Conservation (phyloP, 2,888 invertebrate genomes). For the Microchrysa polita region DNA sequence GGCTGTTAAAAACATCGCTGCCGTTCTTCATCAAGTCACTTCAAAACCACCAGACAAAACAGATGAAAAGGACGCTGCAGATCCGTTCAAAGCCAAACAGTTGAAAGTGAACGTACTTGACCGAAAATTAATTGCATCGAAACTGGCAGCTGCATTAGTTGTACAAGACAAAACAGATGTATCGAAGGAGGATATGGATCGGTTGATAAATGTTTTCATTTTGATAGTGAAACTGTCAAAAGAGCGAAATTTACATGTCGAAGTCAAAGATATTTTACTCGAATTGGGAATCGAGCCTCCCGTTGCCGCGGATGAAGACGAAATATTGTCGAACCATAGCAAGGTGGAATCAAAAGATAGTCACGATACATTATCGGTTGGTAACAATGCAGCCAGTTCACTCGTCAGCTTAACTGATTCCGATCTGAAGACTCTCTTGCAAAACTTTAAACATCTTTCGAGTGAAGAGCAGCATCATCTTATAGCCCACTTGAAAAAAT, state of each 20-base stretch:
- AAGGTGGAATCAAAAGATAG: slow-evolving; percentile 39
- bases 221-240: slow-evolving; percentile 73
- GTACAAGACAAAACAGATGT: slow-evolving; percentile 84
- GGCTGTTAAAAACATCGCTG: slow-evolving; percentile 80
- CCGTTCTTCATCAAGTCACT: slow-evolving; percentile 74
- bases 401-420: slow-evolving; percentile 83
- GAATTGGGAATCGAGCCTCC: slow-evolving; percentile 53
- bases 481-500: slow-evolving; percentile 81
- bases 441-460: slow-evolving; percentile 82
- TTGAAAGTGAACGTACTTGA: slow-evolving; percentile 73
- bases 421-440: slow-evolving; percentile 80
- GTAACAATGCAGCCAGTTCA: slow-evolving; percentile 61
- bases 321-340: slow-evolving; percentile 29
- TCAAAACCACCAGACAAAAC: slow-evolving; percentile 59
- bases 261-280: slow-evolving; percentile 52
- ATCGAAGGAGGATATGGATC: slow-evolving; percentile 80
- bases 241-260: slow-evolving; percentile 51
- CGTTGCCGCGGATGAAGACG: slow-evolving; percentile 23
- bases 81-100: slow-evolving; percentile 60
- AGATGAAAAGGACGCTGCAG: slow-evolving; percentile 57
- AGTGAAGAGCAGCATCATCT: slow-evolving; percentile 84
- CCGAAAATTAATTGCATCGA: slow-evolving; percentile 80
- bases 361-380: background rate
- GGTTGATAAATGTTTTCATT: slow-evolving; percentile 81
- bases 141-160: slow-evolving; percentile 81